These are phyloP conservation scores for Himalopsyche tibetana DNA, from an alignment of 2,888 invertebrate genomes.

Conservation along the genomic window DNA sequence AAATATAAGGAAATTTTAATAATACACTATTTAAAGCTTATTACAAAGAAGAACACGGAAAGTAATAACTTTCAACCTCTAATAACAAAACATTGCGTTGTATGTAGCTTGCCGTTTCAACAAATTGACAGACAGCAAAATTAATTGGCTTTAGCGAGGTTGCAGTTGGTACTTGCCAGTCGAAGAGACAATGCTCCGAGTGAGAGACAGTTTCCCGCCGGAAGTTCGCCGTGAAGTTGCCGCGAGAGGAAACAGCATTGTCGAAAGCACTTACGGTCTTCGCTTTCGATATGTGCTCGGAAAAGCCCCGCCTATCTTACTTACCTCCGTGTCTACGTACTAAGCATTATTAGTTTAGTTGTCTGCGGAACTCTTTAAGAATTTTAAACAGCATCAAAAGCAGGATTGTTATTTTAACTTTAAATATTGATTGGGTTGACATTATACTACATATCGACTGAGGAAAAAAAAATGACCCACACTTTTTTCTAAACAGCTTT, in stretches of 20 bases:
- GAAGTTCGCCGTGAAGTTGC: conserved; percentile 14
- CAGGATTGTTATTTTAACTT: too few relatives aligned
- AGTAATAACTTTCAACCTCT: background rate
- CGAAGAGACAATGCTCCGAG: background rate
- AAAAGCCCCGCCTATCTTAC: background rate
- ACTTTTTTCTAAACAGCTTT: too few relatives aligned
- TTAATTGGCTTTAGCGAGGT: background rate
- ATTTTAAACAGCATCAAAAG: too few relatives aligned
- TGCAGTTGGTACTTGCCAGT: background rate
- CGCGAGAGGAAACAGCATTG: conserved; percentile 15
- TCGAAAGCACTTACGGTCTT: conserved; percentile 15
- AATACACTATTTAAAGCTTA: too few relatives aligned
- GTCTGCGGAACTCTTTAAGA: too few relatives aligned
- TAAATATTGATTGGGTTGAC: too few relatives aligned
- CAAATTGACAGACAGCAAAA: background rate
- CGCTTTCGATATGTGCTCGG: conserved; percentile 9
- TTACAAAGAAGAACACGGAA: too few relatives aligned
- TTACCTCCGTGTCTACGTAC: too few relatives aligned
- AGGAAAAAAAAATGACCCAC: too few relatives aligned
- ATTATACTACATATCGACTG: too few relatives aligned
- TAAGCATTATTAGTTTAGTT: too few relatives aligned
- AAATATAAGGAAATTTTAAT: too few relatives aligned
- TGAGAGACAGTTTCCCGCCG: conserved; percentile 31
- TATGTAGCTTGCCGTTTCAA: background rate
- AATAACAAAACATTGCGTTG: background rate